Evolutionary conservation across 1,140 invertebrate species (phyloP), one percentile per base, ranked within the genome.

Genomic region (Coptotermes formosanus): DNA sequence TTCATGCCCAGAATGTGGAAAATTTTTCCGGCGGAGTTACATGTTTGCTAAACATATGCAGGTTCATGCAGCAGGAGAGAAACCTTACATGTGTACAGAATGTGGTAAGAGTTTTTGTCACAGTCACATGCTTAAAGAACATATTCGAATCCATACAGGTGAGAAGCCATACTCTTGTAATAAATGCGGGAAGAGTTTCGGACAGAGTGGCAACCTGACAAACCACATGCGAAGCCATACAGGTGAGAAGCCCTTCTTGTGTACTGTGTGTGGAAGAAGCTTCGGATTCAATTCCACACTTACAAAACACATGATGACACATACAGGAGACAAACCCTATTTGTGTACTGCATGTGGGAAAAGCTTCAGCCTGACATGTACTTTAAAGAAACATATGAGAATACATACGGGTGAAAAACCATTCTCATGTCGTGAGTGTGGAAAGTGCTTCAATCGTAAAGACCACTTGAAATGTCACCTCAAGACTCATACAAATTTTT

Each of bases 101-200:
- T 91, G 91, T 87, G 89, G 89, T 32, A 91, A 91, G 86, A 88
- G 89, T n/a, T 91, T 92, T 87, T 89, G 89, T 8, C 90, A 90
- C 23, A 91, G 90, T 87, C 89, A 90, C 21, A 89, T 91, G 85
- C 89, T 94, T n/a, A 93, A 92, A 84, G 92, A 93, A 86, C 93
- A 94, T 87, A 89, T 92, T 87, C 88, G 93, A 86, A 92, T 93
- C 48, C 94, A 94, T 91, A 94, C 92, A 48, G 94, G 94, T 0
- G 92, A 91, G 64, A 92, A 91, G 87, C 91, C 91, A 43, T 90
- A 91, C 87, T 87, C 87, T 25, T 92, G 92, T 88, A 89, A 90
- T 11, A 87, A 89, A 82, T 83, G 82, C 21, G 38, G 38, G 32
- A 83, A 83, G 82, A 43, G 32, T 43, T 83, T 83, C 23, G 82